These are phyloP conservation scores for Plectus sambesii DNA, from an alignment of 1,140 invertebrate genomes.

Conservation along the genomic window DNA sequence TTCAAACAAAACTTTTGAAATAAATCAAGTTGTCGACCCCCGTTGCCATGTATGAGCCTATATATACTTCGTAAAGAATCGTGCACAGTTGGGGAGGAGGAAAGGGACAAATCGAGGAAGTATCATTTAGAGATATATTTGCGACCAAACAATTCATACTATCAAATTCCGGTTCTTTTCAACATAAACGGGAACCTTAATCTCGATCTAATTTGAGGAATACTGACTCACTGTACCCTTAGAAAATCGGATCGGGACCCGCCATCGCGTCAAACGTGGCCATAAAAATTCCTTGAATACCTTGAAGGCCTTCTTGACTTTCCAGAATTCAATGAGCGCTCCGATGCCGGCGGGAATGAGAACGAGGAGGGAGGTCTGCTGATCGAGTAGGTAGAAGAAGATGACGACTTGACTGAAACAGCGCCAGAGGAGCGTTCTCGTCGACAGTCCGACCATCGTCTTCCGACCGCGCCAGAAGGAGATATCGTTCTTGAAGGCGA, in stretches of 20 bases:
- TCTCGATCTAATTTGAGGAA: no score
- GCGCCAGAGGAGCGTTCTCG: constrained; percentile 61
- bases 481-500: constrained; percentile 96
- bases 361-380: constrained; percentile 78
- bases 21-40: no score
- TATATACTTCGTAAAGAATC: no score
- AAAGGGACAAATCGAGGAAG: no score
- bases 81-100: no score
- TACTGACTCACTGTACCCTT: constrained; percentile 3
- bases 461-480: constrained; percentile 75
- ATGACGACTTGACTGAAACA: constrained; percentile 83
- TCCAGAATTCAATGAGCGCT: constrained; percentile 63
- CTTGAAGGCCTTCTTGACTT: constrained; percentile 70
- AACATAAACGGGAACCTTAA: no score
- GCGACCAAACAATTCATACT: no score
- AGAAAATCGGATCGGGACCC: no score
- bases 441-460: constrained; percentile 75
- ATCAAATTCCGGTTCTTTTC: no score
- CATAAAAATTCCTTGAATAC: constrained; percentile 51
- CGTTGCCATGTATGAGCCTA: no score
- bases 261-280: not conserved
- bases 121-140: no score
- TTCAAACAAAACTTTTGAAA: no score
- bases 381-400: constrained; percentile 81
- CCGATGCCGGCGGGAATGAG: constrained; percentile 73